These are phyloP conservation scores for Chelon auratus DNA, from an alignment of 2,797 vertebrate species.

Conservation along the genomic window DNA sequence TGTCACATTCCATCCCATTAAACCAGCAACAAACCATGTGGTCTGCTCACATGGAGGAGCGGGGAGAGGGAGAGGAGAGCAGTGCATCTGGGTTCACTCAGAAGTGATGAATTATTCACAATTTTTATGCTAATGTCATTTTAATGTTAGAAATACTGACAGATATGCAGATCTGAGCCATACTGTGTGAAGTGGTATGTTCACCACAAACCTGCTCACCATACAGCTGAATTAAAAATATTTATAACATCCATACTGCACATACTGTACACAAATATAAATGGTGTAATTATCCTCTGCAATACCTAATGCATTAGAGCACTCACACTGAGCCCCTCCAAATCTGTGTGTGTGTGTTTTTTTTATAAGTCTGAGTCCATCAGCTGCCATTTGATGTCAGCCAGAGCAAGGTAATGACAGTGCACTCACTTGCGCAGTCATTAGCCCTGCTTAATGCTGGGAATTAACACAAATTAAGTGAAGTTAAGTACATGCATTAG, in stretches of 20 bases:
- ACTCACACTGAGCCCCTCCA: slow-evolving; percentile 69
- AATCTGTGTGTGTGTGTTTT: slow-evolving; percentile 65
- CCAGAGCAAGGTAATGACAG: slow-evolving; percentile 81
- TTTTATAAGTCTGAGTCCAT: slow-evolving; percentile 64
- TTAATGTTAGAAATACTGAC: slow-evolving; percentile 79
- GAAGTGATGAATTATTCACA: slow-evolving; percentile 87
- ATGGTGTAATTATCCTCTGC: slow-evolving; percentile 74
- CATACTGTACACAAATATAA: slow-evolving; percentile 64
- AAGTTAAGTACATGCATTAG: slow-evolving; percentile 86
- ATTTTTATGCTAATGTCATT: slow-evolving; percentile 87
- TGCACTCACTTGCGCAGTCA: slow-evolving; percentile 81
- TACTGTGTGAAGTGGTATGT: slow-evolving; percentile 40
- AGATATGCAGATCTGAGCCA: slow-evolving; percentile 71
- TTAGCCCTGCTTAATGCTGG: slow-evolving; percentile 81
- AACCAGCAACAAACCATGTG: slow-evolving; percentile 85
- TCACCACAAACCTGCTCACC: slow-evolving; percentile 32
- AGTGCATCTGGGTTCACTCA: slow-evolving; percentile 83
- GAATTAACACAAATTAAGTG: slow-evolving; percentile 86
- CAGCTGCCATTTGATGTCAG: slow-evolving; percentile 81
- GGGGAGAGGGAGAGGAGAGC: slow-evolving; percentile 64
- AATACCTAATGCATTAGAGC: slow-evolving; percentile 77
- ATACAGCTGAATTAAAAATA: slow-evolving; percentile 51
- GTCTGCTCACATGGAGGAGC: slow-evolving; percentile 79
- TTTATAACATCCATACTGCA: slow-evolving; percentile 58
- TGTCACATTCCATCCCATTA: slow-evolving; percentile 90